Conservation (phyloP, 2,888 invertebrate species). For the Orthonychiurus folsomi region DNA sequence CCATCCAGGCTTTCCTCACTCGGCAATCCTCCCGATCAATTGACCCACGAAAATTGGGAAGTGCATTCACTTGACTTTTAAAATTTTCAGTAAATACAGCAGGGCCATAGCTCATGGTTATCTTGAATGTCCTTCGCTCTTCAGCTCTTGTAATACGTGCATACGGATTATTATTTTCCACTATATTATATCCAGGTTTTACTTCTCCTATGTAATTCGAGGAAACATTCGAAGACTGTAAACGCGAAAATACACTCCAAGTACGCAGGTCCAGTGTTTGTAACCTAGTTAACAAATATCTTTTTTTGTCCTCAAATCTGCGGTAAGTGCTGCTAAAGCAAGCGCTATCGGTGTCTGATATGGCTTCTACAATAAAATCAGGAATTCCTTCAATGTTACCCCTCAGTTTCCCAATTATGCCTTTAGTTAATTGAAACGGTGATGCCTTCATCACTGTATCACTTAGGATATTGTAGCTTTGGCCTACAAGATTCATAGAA, state of each 20-base stretch:
- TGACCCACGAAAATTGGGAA: not conserved
- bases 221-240: not conserved
- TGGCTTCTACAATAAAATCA: not conserved
- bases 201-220: not conserved
- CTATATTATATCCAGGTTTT: not conserved
- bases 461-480: not conserved
- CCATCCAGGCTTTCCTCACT: not conserved
- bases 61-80: not conserved
- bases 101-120: not conserved
- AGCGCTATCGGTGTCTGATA: not conserved
- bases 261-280: not conserved
- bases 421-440: not conserved
- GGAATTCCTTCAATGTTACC: not conserved
- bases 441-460: not conserved
- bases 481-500: not conserved
- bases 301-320: too few relatives aligned
- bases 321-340: too few relatives aligned
- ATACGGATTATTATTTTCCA: not conserved
- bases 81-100: not conserved
- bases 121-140: not conserved
- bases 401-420: not conserved
- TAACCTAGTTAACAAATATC: not conserved
- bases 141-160: not conserved
- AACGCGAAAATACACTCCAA: not conserved
- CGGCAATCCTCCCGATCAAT: not conserved